Base-by-base conservation (phyloP, 2,888 invertebrate species). In the Odontocolon sp. region DNA sequence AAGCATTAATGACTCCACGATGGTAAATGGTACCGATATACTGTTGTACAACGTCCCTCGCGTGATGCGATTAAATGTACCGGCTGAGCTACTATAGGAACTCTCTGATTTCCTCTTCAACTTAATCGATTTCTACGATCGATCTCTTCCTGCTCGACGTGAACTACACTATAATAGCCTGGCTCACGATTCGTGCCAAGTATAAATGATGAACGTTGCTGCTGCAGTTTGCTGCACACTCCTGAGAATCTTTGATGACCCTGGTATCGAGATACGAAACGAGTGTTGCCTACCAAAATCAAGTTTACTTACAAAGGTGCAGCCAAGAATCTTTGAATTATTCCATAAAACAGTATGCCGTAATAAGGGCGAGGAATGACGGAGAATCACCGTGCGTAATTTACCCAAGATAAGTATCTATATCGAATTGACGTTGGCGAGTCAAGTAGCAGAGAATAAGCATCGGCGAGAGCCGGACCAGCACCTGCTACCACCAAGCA, bases 81-180 rank as follows among this genome's bases (percentile, higher is more conserved):
- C 38, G 47, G 54, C 61, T 56, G 31, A 54, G 54, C 31, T 50
- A 52, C 38, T 63, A 56, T 36, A 61, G 1, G 47, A 5, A 4
- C 36, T 50, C 63, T 68, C 56, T 38, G 52, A 47, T 64, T 47
- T 50, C 52, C 61, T 56, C 77, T 74, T 47, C 42, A 33, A 42
- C 68, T 73, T 74, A 74, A 77, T 74, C 74, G 77, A 77, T 77
- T 71, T 73, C 36, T 50, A 45, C 77, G 74, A 77, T 77, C 77
- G 77, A 73, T 73, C 71, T 77, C 61, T 77, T 72, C 59, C 77
- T 63, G 74, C 61, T 67, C 57, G 64, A 66, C 66, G 69, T 54
- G 59, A 74, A 68, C 45, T 45, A 45, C 63, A 40, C 61, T 45
- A 54, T 74, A 69, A 69, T 69, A 28, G 45, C 14, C 59, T 26